These are phyloP conservation scores for Enteromius radiatus DNA, from an alignment of 2,797 vertebrate genomes.

Conservation along the genomic window DNA sequence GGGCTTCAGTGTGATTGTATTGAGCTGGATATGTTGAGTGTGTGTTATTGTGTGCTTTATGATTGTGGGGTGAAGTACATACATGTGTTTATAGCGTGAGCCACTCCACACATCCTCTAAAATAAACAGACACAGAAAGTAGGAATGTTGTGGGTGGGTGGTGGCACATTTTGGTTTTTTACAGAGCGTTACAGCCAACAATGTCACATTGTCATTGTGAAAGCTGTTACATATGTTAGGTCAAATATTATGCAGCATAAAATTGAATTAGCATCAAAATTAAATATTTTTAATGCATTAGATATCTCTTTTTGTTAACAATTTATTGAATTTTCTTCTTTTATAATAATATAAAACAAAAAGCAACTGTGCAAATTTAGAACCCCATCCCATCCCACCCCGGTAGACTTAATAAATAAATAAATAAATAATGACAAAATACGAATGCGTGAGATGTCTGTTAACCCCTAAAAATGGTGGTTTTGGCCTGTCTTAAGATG, in stretches of 20 bases:
- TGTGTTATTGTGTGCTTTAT: slow-evolving; percentile 6
- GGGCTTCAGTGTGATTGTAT: not conserved
- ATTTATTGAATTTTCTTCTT: no score
- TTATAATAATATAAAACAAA: no score
- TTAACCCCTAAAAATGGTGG: not conserved
- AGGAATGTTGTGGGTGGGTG: slow-evolving; percentile 39
- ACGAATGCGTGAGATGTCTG: not conserved
- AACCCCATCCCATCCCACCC: no score
- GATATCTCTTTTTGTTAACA: no score
- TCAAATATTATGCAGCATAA: not conserved
- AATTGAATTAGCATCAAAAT: not conserved
- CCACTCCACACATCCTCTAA: slow-evolving; percentile 69
- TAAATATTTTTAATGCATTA: not conserved
- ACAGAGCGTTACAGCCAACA: not conserved
- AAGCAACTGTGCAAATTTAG: no score
- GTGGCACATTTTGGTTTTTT: not conserved
- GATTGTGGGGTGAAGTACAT: slow-evolving; percentile 18
- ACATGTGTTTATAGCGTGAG: slow-evolving; percentile 6
- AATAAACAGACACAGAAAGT: slow-evolving; percentile 74
- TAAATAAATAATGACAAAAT: no score
- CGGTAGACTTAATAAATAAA: no score
- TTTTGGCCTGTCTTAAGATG: not conserved
- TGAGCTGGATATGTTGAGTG: not conserved
- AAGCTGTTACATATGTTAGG: not conserved
- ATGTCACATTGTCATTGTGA: not conserved